These are phyloP conservation scores for Apteryx mantelli DNA, from an alignment of 2,113 vertebrate genomes.

Conservation along the genomic window DNA sequence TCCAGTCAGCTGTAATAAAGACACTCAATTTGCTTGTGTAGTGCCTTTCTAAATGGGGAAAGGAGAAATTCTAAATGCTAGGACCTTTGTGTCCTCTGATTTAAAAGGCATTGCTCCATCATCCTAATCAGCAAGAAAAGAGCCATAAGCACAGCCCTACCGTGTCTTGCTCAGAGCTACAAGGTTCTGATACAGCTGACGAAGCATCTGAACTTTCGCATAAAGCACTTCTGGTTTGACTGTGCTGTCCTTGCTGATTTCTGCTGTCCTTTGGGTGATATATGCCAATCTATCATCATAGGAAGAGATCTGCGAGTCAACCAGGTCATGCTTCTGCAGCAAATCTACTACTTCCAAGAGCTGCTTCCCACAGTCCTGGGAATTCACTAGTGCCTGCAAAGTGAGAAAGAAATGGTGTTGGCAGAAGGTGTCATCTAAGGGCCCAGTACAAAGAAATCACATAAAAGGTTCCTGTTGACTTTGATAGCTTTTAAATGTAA, in stretches of 20 bases:
- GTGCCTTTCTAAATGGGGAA: background rate
- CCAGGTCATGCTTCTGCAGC: conserved; percentile 86
- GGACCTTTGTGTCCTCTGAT: background rate
- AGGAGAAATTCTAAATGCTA: background rate
- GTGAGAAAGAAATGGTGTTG: background rate
- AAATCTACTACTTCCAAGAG: conserved; percentile 83
- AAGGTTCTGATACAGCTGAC: conserved; percentile 80
- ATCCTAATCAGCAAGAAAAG: background rate
- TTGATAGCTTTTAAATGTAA: background rate
- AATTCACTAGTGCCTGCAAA: conserved; percentile 78
- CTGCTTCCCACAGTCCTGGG: conserved; percentile 82
- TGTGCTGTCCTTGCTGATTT: conserved; percentile 62
- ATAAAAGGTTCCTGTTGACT: background rate
- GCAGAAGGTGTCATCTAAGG: background rate
- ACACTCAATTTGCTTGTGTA: background rate
- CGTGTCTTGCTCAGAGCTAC: conserved; percentile 81
- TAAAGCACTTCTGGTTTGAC: conserved; percentile 75
- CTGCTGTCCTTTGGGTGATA: conserved; percentile 72
- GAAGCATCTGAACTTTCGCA: conserved; percentile 80
- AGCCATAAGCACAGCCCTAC: conserved; percentile 64
- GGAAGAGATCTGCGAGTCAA: conserved; percentile 83
- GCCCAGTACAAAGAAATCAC: background rate
- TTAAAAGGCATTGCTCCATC: background rate
- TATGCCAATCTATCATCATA: conserved; percentile 77
- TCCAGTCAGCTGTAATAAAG: background rate